Evolutionary conservation across 2,888 invertebrate species (phyloP), one percentile per base, ranked within the genome.

Genomic region (Cosmia trapezina): DNA sequence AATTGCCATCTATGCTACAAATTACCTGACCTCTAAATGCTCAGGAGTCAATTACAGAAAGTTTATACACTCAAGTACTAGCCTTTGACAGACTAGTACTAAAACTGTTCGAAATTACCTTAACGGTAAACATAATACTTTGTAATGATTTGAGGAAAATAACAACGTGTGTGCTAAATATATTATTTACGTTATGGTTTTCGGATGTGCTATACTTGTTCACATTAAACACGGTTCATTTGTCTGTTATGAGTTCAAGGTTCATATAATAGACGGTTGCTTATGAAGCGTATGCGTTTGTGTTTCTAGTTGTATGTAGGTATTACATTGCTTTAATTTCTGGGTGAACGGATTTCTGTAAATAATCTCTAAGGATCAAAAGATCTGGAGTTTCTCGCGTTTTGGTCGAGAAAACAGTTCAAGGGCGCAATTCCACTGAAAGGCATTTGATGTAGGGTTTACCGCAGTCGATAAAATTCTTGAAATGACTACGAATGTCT

Each of bases 221-320:
- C 54, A 53, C 77, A 74, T 84, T 73, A 70, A 72, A 71, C 65
- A 76, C 53, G 43, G 77, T 66, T 82, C 65, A 64, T 68, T 82
- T 82, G 63, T 73, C 28, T 65, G 63, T 64, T 83, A 67, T 61
- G 81, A 81, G 87, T 83, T 85, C 85, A 85, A 85, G 87, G 85
- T 77, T 68, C 69, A 62, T 37, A 49, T 76, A 72, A 71, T 70
- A 66, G 56, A 82, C 70, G n/a, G 51, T 85, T 81, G 70, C 54
- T 66, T 81, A 59, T 63, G 37, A 11, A 67, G 62, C 61, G 64
- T 81, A 56, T 81, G 77, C 68, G 72, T 78, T 67, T 47, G 60
- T 59, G 82, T 81, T 71, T 74, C 72, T 78, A 69, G 65, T 82
- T 74, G 62, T 49, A 66, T 68, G 33, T 60, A 66, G 62, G 22